Evolutionary conservation across 2,888 invertebrate genomes (phyloP).

Genomic region (Chalcis sispes): DNA sequence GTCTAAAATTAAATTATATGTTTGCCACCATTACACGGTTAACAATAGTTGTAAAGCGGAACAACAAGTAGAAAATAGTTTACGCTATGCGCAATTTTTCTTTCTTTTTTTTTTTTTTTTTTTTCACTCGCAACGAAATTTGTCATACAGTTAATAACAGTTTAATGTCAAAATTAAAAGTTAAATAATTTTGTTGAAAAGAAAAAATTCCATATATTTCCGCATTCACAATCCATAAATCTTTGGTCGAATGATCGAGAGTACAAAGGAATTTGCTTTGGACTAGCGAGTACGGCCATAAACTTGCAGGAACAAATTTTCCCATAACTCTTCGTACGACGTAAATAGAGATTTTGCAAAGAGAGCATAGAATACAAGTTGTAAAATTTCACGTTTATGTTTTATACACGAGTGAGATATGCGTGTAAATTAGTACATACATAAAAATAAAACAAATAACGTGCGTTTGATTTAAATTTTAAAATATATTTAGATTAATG

Average conservation of each 20-base stretch:
- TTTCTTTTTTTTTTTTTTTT: too few relatives aligned
- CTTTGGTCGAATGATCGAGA: conserved; percentile 42
- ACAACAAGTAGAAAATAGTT: too few relatives aligned
- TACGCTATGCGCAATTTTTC: too few relatives aligned
- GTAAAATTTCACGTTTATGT: conserved; percentile 34
- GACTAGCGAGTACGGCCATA: conserved; percentile 34
- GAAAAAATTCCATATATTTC: conserved; percentile 34
- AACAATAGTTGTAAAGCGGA: too few relatives aligned
- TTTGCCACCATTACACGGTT: too few relatives aligned
- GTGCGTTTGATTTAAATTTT: neutral
- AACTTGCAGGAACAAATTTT: conserved; percentile 50
- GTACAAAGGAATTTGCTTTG: conserved; percentile 53
- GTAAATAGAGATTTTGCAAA: conserved; percentile 55
- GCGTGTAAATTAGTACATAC: neutral
- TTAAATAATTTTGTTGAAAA: conserved; percentile 15
- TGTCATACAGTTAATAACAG: conserved; percentile 14
- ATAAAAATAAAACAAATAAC: conserved; percentile 5
- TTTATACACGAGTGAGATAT: conserved; percentile 2
- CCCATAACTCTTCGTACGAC: conserved; percentile 49
- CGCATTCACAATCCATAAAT: conserved; percentile 43
- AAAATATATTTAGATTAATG: neutral
- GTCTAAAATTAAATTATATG: too few relatives aligned
- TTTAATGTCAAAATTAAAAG: conserved; percentile 42
- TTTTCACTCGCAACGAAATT: too few relatives aligned
- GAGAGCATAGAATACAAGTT: conserved; percentile 16